phyloP scores from a whole-genome alignment of 1,140 invertebrate species.

The Manduca sexta region DNA sequence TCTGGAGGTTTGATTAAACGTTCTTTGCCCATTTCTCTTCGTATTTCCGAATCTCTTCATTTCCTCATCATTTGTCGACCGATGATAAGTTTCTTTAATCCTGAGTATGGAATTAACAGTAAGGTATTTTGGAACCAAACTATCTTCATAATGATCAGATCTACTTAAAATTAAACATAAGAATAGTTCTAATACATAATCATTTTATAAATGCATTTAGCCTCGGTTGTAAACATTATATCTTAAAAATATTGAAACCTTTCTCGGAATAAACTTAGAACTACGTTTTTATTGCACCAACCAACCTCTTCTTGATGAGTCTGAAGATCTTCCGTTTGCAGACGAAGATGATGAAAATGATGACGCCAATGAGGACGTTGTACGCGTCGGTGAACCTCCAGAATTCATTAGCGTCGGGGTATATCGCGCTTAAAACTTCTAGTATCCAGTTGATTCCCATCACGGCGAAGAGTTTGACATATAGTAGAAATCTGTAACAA shows the following conservation, averaged over 20 bases:
- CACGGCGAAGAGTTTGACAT: conserved; percentile 56
- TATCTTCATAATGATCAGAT: too few species aligned
- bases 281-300: neutral
- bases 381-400: conserved; percentile 51
- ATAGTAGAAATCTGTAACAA: conserved; percentile 48
- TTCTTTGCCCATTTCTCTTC: conserved; percentile 16
- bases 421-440: conserved; percentile 50
- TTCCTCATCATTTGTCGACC: conserved; percentile 1
- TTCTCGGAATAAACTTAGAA: neutral
- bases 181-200: too few species aligned
- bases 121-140: too few species aligned
- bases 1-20: conserved; percentile 29
- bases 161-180: too few species aligned
- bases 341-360: conserved; percentile 71
- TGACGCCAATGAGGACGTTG: conserved; percentile 61
- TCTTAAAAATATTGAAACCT: neutral
- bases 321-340: conserved; percentile 67
- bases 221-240: neutral
- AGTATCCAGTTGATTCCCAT: conserved; percentile 65
- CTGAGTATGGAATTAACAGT: conserved; percentile 28
- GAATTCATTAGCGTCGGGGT: conserved; percentile 26
- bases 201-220: neutral
- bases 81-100: conserved; percentile 39
- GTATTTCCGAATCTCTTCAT: conserved; percentile 6
- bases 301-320: conserved; percentile 60